Conservation (phyloP, 2,113 vertebrate genomes). For the Podiceps cristatus region DNA sequence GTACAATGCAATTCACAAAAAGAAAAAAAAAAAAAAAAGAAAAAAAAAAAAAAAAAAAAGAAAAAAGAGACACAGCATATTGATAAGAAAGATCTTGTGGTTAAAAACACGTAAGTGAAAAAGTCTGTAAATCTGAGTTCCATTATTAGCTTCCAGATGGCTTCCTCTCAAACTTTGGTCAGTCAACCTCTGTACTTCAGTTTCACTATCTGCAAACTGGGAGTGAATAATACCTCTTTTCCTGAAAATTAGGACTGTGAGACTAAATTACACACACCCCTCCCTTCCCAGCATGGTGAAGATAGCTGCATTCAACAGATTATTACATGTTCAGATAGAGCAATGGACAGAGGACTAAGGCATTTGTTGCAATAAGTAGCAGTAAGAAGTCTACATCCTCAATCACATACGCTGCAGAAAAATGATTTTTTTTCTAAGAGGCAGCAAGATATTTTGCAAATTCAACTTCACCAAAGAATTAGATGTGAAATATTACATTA, state of each 20-base stretch:
- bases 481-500: background rate
- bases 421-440: background rate
- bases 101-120: constrained; percentile 18
- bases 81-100: background rate
- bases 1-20: background rate
- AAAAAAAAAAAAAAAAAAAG: background rate
- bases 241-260: background rate
- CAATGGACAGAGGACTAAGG: background rate
- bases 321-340: background rate
- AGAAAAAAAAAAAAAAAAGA: background rate
- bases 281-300: background rate
- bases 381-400: background rate
- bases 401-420: background rate
- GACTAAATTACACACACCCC: background rate
- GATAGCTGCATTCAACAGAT: background rate
- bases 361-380: background rate
- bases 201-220: background rate
- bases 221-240: background rate
- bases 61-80: too few species aligned
- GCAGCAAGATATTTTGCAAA: background rate
- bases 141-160: constrained; percentile 24
- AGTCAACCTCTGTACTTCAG: background rate
- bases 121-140: constrained; percentile 9
- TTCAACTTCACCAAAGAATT: background rate
- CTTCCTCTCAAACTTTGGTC: background rate